These are phyloP conservation scores for Actinostola sp. DNA, from an alignment of 92 coral and sea anemone species.

Conservation along the genomic window DNA sequence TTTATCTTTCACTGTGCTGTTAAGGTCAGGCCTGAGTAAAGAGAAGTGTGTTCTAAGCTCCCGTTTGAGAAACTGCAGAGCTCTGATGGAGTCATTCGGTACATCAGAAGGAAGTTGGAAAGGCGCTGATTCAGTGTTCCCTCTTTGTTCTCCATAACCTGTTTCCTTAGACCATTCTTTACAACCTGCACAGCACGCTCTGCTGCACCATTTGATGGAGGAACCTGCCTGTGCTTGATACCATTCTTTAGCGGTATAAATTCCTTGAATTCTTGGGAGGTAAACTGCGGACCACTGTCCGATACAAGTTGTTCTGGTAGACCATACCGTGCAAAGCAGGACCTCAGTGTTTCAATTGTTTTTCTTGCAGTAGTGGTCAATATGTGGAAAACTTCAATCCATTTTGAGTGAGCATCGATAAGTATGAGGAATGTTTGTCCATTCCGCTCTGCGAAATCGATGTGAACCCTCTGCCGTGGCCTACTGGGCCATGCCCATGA, in stretches of 20 bases:
- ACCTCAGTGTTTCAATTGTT: slow-evolving; percentile 25
- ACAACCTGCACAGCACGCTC: slow-evolving; percentile 27
- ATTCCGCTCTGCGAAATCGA: slow-evolving; percentile 5
- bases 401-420: slow-evolving; percentile 27
- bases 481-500: slow-evolving; percentile 42
- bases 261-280: too few species aligned
- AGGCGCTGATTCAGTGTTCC: too few species aligned
- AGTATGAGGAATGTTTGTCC: background rate
- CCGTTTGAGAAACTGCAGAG: background rate
- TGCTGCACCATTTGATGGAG: slow-evolving; percentile 38
- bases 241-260: too few species aligned
- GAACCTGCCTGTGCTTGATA: too few species aligned
- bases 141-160: background rate
- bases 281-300: slow-evolving; percentile 51
- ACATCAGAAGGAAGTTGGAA: background rate
- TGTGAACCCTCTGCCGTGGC: slow-evolving; percentile 26
- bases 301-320: slow-evolving; percentile 36
- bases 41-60: background rate
- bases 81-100: background rate
- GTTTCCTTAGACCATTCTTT: slow-evolving; percentile 21
- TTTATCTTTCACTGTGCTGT: background rate
- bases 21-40: too few species aligned
- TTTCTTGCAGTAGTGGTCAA: slow-evolving; percentile 17
- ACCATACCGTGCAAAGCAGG: slow-evolving; percentile 37
- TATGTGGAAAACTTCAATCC: slow-evolving; percentile 19